A percentile compares a stretch with the other conserved stretches of the same genome.
Conservation (phyloP, 2,113 vertebrate genomes). For the Microcebus ravelobensis region DNA sequence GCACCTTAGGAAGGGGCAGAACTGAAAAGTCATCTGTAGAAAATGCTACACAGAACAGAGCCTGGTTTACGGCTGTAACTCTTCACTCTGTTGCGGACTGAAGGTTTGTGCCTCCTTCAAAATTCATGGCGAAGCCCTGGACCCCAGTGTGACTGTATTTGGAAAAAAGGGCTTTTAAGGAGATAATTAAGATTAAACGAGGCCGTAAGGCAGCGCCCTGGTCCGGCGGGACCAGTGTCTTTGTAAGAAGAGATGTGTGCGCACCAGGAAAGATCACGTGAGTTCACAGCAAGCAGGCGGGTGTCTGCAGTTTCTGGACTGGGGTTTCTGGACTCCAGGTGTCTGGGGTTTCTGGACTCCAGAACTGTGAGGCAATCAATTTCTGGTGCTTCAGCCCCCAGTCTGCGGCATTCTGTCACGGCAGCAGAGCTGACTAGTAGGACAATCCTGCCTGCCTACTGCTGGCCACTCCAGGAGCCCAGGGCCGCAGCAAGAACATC, state of each 20-base stretch:
- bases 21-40: background rate
- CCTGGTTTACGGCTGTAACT: fast-evolving
- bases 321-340: background rate
- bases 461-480: fast-evolving
- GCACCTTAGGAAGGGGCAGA: background rate
- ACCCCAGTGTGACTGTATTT: fast-evolving
- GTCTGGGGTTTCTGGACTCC: background rate
- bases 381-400: no score
- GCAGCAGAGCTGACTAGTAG: fast-evolving
- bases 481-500: fast-evolving
- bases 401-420: no score
- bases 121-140: background rate
- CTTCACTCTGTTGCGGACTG: fast-evolving
- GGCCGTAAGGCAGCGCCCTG: fast-evolving
- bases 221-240: fast-evolving
- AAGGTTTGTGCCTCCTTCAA: fast-evolving
- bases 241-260: background rate
- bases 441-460: background rate
- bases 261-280: fast-evolving
- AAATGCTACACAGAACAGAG: fast-evolving
- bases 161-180: no score
- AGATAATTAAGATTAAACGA: background rate
- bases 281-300: fast-evolving
- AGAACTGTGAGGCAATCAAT: background rate
- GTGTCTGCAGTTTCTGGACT: fast-evolving